Evolutionary conservation across 2,888 invertebrate species (phyloP), one percentile per base, ranked within the genome.

Genomic region (Eurois occulta): DNA sequence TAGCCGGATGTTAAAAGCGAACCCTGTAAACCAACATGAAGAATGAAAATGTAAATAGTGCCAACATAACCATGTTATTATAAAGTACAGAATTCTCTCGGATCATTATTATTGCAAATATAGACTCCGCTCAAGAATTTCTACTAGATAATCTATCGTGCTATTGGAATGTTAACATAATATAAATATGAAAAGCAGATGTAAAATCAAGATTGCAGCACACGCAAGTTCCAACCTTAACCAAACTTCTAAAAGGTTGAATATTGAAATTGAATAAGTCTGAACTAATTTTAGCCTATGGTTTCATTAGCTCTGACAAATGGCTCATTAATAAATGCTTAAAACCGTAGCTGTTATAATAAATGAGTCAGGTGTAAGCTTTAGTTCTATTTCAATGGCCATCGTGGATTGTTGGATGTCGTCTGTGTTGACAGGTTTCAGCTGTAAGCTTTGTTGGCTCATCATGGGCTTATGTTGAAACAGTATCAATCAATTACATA

Each of bases 241-340:
- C 3, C 24, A 13, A 7, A 70, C 35, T 35, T 52, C 24, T 43
- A 73, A 32, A 83, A 67, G 80, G 72, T 75, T 75, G 77, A 78
- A 77, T 80, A 75, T 84, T 32, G 28, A 71, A 75, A 38, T 67
- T 48, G 8, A 28, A 24, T 46, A 46, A 64, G 35, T 38, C 55
- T 75, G 52, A 77, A 78, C 75, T 78, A 84, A 81, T 81, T 85
- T 81, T 80, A 86, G 68, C 66, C 62, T 38, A 72, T 62, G 60
- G 76, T 81, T 87, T 89, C 90, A 86, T 89, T 86, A 86, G 84
- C 71, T 62, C 81, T 87, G 89, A 90, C 86, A 88, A 89, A 89
- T 88, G 84, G 81, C 80, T 86, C 88, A 85, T 87, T 88, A 88
- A 88, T 88, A 86, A 79, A 83, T 81, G 84, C 81, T 85, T 80